These are phyloP conservation scores for Polypedilum vanderplanki DNA, from an alignment of 1,140 invertebrate species.

Conservation along the genomic window DNA sequence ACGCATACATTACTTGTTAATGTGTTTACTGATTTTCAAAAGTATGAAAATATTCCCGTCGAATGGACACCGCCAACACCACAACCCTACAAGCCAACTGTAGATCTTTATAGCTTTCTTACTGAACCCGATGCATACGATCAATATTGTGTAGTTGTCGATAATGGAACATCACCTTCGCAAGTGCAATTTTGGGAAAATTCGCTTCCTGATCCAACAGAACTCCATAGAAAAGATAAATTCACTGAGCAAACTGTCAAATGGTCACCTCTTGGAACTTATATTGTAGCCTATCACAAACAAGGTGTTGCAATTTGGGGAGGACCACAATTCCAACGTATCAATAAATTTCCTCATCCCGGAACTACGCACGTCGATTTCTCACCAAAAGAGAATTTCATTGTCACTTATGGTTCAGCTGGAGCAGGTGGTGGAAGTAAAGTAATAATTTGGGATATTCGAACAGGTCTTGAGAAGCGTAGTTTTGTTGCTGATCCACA, in stretches of 20 bases:
- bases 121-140: constrained; percentile 91
- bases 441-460: constrained; percentile 90
- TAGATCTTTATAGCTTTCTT: constrained; percentile 85
- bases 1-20: constrained; percentile 93
- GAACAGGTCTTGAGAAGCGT: constrained; percentile 86
- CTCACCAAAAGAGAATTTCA: constrained; percentile 94
- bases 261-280: constrained; percentile 96
- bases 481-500: constrained; percentile 77
- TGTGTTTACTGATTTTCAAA: constrained; percentile 93
- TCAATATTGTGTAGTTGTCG: constrained; percentile 86
- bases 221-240: constrained; percentile 69
- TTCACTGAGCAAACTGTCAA: constrained; percentile 78
- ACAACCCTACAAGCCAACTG: constrained; percentile 78
- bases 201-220: constrained; percentile 74
- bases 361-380: constrained; percentile 95
- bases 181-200: constrained; percentile 86
- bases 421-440: constrained; percentile 62
- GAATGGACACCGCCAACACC: constrained; percentile 86
- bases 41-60: constrained; percentile 86
- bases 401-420: constrained; percentile 82
- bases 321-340: constrained; percentile 84
- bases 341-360: constrained; percentile 83
- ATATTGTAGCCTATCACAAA: constrained; percentile 91
- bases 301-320: constrained; percentile 96
- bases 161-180: constrained; percentile 57